Evolutionary conservation across 2,797 vertebrate genomes (phyloP).

Genomic region (Betta splendens): DNA sequence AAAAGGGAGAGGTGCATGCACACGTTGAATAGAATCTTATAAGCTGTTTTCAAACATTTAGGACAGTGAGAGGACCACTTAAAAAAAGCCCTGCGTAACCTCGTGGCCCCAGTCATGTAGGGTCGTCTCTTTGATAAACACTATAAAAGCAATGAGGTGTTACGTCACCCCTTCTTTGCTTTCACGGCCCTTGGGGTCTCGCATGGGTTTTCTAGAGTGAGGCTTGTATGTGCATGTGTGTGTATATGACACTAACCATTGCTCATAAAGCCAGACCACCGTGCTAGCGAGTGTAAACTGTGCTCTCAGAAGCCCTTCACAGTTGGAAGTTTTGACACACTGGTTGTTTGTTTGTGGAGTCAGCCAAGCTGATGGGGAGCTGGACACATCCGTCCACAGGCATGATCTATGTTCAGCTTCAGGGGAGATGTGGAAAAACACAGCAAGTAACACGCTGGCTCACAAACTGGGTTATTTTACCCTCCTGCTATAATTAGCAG

Average conservation of each 20-base stretch:
- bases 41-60: slow-evolving; percentile 32
- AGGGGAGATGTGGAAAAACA: slow-evolving; percentile 39
- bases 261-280: slow-evolving; percentile 84
- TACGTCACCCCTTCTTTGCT: slow-evolving; percentile 67
- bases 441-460: slow-evolving; percentile 21
- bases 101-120: slow-evolving; percentile 66
- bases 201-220: slow-evolving; percentile 56
- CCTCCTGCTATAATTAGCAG: slow-evolving; percentile 39
- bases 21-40: slow-evolving; percentile 13
- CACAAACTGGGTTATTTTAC: slow-evolving; percentile 31
- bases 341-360: slow-evolving; percentile 84
- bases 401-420: slow-evolving; percentile 58
- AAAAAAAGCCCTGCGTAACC: slow-evolving; percentile 67
- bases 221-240: slow-evolving; percentile 37
- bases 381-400: slow-evolving; percentile 62
- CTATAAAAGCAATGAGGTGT: slow-evolving; percentile 60
- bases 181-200: slow-evolving; percentile 66
- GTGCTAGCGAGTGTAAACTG: slow-evolving; percentile 82
- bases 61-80: slow-evolving; percentile 36
- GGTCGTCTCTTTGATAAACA: slow-evolving; percentile 71
- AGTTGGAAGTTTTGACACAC: slow-evolving; percentile 79
- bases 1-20: slow-evolving; percentile 52
- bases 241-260: slow-evolving; percentile 75
- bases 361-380: slow-evolving; percentile 67
- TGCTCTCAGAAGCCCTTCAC: slow-evolving; percentile 80